phyloP scores from a whole-genome alignment of 2,888 invertebrate genomes.

The Sphaerophoria rueppellii region DNA sequence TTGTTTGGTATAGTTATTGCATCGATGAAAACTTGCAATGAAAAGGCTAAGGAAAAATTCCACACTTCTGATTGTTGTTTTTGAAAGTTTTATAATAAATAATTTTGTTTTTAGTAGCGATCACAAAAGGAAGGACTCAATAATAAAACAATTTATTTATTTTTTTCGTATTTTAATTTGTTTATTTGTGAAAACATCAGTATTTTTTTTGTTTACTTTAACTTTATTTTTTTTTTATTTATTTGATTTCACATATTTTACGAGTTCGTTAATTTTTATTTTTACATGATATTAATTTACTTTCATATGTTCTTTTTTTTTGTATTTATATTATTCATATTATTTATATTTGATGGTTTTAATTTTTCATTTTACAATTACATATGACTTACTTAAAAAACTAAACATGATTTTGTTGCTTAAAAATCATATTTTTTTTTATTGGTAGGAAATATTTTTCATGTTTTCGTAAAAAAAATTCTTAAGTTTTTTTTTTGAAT shows the following conservation, averaged over 20 bases:
- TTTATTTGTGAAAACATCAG: conserved; percentile 73
- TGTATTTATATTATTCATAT: conserved; percentile 22
- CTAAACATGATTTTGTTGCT: conserved; percentile 52
- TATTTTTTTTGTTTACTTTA: conserved; percentile 60
- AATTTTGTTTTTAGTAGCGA: conserved; percentile 68
- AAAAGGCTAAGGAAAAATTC: conserved; percentile 3
- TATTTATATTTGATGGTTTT: conserved; percentile 35
- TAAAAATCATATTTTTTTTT: conserved; percentile 28
- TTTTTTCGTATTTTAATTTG: conserved; percentile 29
- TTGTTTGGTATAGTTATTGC: neutral
- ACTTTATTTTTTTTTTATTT: conserved; percentile 30
- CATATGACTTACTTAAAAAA: conserved; percentile 67
- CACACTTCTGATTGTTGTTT: conserved; percentile 35
- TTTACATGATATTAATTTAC: conserved; percentile 66
- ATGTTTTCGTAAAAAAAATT: conserved; percentile 68
- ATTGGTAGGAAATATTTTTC: conserved; percentile 58
- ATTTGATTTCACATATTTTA: conserved; percentile 61
- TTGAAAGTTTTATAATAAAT: conserved; percentile 3
- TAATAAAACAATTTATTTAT: conserved; percentile 58
- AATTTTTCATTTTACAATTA: conserved; percentile 54
- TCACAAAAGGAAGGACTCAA: conserved; percentile 43
- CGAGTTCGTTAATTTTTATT: conserved; percentile 47
- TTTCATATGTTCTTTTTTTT: conserved; percentile 15
- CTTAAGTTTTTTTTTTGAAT: conserved; percentile 46
- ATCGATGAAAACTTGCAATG: neutral